Percentiles rank a stretch among this genome's conserved stretches.
Conservation (phyloP, 2,113 vertebrate species). For the Sylvilagus bachmani region DNA sequence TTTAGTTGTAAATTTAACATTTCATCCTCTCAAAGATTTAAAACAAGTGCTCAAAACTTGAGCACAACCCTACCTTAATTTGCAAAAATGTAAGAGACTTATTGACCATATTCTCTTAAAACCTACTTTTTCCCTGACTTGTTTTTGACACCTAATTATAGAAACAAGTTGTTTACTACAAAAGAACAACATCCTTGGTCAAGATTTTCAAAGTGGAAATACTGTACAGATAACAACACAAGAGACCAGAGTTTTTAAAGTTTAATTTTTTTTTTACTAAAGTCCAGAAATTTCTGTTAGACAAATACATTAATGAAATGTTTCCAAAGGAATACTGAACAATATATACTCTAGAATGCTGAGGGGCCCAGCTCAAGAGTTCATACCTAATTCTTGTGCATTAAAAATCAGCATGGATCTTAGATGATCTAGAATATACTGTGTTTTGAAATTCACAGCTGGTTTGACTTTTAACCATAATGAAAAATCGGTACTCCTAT, state of each 20-base stretch:
- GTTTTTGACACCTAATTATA: conserved; percentile 47
- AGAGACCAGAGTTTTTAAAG: conserved; percentile 59
- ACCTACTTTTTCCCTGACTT: background rate
- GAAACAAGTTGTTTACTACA: conserved; percentile 52
- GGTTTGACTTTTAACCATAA: conserved; percentile 68
- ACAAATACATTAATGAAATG: conserved; percentile 82
- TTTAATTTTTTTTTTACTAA: conserved; percentile 80
- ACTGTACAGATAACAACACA: conserved; percentile 15
- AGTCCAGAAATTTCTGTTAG: conserved; percentile 79
- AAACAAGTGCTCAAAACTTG: conserved; percentile 55
- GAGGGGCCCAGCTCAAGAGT: conserved; percentile 61
- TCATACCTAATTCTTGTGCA: conserved; percentile 78
- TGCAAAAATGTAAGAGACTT: conserved; percentile 30
- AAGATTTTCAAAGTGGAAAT: conserved; percentile 66
- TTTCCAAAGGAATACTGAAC: conserved; percentile 76
- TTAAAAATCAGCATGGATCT: conserved; percentile 67
- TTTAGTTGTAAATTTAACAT: conserved; percentile 55
- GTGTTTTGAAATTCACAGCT: conserved; percentile 76
- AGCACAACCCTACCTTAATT: background rate
- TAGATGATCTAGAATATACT: conserved; percentile 74
- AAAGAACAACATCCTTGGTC: background rate
- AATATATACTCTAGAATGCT: conserved; percentile 60
- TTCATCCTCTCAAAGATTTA: conserved; percentile 40
- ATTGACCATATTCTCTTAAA: conserved; percentile 16
- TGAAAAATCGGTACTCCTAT: conserved; percentile 71